Evolutionary conservation across 2,113 vertebrate genomes (phyloP).

Genomic region (Pituophis catenifer): DNA sequence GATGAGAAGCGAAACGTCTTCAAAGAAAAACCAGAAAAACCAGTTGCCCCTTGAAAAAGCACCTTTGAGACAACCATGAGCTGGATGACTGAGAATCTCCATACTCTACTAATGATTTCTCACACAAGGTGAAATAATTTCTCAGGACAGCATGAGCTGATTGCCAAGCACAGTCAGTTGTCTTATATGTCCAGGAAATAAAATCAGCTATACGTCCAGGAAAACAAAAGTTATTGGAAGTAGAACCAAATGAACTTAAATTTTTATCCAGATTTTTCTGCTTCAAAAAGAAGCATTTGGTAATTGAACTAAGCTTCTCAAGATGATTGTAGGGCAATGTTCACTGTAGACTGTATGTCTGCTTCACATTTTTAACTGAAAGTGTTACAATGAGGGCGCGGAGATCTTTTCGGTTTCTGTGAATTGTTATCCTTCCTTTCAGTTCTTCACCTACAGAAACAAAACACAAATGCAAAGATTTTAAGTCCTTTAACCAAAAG

Average conservation of each 20-base stretch:
- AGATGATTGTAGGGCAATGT: rapidly evolving
- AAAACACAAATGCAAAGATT: constrained; percentile 32
- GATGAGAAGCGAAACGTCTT: too few relatives aligned
- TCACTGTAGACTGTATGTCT: constrained; percentile 85
- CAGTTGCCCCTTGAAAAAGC: too few relatives aligned
- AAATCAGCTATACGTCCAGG: background rate
- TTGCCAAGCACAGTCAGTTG: rapidly evolving
- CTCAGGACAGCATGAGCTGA: rapidly evolving
- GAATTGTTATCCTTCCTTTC: constrained; percentile 78
- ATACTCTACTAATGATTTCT: background rate
- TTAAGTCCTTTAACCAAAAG: background rate
- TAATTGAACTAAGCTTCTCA: background rate
- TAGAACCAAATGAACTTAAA: background rate
- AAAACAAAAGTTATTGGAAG: background rate
- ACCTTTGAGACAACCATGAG: too few relatives aligned
- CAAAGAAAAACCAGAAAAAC: too few relatives aligned
- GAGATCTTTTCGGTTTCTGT: constrained; percentile 90
- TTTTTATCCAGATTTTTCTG: background rate
- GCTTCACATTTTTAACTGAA: constrained; percentile 71
- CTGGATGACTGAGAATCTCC: too few relatives aligned
- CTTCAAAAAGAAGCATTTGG: background rate
- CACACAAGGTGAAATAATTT: background rate
- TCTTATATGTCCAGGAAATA: background rate
- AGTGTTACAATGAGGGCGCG: constrained; percentile 85
- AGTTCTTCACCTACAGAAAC: constrained; percentile 79